A percentile compares a stretch with the other conserved stretches of the same genome.
phyloP scores from a whole-genome alignment of 2,113 vertebrate species.

The Pica pica region DNA sequence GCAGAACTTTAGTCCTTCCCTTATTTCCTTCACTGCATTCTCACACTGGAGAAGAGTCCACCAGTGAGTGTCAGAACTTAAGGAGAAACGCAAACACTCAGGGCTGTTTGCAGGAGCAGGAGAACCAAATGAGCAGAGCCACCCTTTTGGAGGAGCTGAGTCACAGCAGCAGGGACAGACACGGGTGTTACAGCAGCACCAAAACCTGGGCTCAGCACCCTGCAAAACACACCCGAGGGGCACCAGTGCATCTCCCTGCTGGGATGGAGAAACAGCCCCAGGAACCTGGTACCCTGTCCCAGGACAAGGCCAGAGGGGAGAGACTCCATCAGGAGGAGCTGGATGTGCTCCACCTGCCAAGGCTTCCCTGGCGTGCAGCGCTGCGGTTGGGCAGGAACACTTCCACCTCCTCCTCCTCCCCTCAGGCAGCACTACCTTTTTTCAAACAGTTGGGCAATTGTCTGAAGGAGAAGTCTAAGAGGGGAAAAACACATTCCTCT shows the following conservation, averaged over 20 bases:
- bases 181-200: accelerated
- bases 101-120: neutral
- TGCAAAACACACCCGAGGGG: accelerated
- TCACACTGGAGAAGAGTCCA: neutral
- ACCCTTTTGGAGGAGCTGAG: neutral
- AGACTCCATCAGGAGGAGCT: accelerated
- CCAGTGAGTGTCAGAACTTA: accelerated
- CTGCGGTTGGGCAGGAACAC: neutral
- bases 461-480: neutral
- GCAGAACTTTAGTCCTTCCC: neutral
- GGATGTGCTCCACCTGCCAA: neutral
- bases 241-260: accelerated
- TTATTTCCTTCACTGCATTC: neutral
- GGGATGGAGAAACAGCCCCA: neutral
- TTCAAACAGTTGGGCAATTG: neutral
- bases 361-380: accelerated
- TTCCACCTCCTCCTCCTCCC: neutral
- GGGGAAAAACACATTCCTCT: neutral
- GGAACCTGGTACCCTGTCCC: neutral
- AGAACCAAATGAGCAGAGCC: neutral
- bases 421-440: neutral
- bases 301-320: neutral
- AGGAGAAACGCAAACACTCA: neutral
- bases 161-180: accelerated
- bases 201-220: neutral